Percentiles rank a stretch among this genome's conserved stretches.
These are phyloP conservation scores for Pterophyllum scalare DNA, from an alignment of 2,113 vertebrate species.

Conservation along the genomic window DNA sequence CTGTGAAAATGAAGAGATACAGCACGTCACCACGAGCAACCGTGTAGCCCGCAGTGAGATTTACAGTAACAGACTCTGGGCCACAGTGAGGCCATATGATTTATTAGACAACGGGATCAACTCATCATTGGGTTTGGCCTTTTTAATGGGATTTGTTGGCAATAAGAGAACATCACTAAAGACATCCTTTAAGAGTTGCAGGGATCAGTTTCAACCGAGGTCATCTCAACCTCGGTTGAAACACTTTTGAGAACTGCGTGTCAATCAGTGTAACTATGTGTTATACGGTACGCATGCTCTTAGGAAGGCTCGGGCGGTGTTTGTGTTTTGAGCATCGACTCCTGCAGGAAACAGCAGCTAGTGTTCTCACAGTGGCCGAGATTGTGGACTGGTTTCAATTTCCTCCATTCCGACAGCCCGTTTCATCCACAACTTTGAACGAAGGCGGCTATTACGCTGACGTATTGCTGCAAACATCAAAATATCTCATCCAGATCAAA, in stretches of 20 bases:
- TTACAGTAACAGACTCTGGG: not conserved
- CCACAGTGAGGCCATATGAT: not conserved
- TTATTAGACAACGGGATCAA: not conserved
- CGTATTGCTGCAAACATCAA: constrained; percentile 47
- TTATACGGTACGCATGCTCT: not conserved
- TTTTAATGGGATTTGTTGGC: constrained; percentile 1
- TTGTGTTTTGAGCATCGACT: constrained; percentile 27
- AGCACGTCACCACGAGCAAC: too few species aligned
- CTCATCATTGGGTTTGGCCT: not conserved
- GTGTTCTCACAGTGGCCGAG: constrained; percentile 37
- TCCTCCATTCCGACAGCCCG: constrained; percentile 64
- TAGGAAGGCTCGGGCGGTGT: not conserved
- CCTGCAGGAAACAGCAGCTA: constrained; percentile 42
- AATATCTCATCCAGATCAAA: constrained; percentile 44
- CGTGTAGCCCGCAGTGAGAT: not conserved
- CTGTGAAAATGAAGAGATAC: not conserved
- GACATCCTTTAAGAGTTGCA: not conserved
- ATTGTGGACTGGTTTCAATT: constrained; percentile 72
- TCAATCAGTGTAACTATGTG: not conserved
- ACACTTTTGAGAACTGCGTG: not conserved
- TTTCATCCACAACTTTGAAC: constrained; percentile 52
- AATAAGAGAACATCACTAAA: not conserved
- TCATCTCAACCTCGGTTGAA: constrained; percentile 25
- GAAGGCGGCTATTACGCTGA: constrained; percentile 32
- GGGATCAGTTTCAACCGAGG: constrained; percentile 5